These are phyloP conservation scores for Latrodectus geometricus DNA, from an alignment of 1,140 invertebrate species.

Conservation along the genomic window DNA sequence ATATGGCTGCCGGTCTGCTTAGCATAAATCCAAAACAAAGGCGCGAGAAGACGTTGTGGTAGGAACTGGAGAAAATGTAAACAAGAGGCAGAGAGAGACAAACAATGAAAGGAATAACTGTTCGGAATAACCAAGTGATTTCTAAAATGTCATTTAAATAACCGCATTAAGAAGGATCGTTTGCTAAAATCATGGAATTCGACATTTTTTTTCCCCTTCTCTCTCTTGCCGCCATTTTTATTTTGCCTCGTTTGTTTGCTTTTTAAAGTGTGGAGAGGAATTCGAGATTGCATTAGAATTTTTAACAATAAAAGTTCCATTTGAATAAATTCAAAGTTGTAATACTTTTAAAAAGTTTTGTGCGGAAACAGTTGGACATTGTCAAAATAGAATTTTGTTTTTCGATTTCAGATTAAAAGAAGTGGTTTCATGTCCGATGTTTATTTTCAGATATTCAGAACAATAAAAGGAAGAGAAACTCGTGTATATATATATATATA, in stretches of 20 bases:
- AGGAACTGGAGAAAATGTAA: conserved; percentile 50
- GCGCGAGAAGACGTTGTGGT: not conserved
- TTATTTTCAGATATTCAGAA: not conserved
- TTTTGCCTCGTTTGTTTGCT: conserved; percentile 8
- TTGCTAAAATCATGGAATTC: conserved; percentile 31
- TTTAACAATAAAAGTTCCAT: conserved; percentile 10
- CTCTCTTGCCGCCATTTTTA: conserved; percentile 7
- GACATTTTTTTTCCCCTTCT: conserved; percentile 14
- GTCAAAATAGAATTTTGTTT: not conserved
- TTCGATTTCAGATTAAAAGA: not conserved
- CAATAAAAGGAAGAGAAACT: too few species aligned
- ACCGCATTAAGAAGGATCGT: conserved; percentile 52
- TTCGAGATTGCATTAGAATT: conserved; percentile 31
- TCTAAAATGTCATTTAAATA: conserved; percentile 61
- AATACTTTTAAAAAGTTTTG: not conserved
- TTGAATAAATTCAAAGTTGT: conserved; percentile 4
- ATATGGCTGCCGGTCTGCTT: conserved; percentile 39
- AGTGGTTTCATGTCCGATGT: not conserved
- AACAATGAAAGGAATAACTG: conserved; percentile 47
- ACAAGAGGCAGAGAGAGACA: conserved; percentile 29
- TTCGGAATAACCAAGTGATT: conserved; percentile 55
- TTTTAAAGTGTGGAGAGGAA: not conserved
- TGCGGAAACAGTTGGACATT: not conserved
- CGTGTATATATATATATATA: too few species aligned
- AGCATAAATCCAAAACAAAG: conserved; percentile 59